These are phyloP conservation scores for Nemapogon koenigi DNA, from an alignment of 2,888 invertebrate species.

Conservation along the genomic window DNA sequence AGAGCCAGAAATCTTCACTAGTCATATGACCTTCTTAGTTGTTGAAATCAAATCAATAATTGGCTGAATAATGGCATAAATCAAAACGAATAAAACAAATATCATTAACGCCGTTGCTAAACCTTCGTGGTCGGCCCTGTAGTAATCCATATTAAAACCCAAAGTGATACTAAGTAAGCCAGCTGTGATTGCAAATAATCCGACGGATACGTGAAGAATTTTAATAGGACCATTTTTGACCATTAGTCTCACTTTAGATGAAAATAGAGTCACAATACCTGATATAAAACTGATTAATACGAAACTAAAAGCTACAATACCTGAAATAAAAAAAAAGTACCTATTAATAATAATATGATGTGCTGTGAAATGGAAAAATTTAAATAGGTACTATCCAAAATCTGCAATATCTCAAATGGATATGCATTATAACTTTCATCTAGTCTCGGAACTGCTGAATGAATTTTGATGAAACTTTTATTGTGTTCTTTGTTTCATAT, in stretches of 20 bases:
- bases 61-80: conserved; percentile 43
- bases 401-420: no score
- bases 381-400: no score
- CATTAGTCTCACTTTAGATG: conserved; percentile 49
- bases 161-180: conserved; percentile 53
- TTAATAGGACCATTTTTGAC: conserved; percentile 54
- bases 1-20: conserved; percentile 28
- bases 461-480: no score
- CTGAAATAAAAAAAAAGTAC: conserved; percentile 33
- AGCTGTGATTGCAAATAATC: conserved; percentile 50
- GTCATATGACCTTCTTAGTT: conserved; percentile 40
- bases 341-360: no score
- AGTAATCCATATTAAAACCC: conserved; percentile 49
- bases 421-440: no score
- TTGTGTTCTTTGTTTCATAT: no score
- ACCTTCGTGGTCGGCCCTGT: conserved; percentile 28
- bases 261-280: conserved; percentile 57
- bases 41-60: conserved; percentile 38
- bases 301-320: conserved; percentile 56
- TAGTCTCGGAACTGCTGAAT: no score
- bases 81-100: conserved; percentile 34
- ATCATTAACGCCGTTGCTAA: conserved; percentile 39
- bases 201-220: conserved; percentile 58
- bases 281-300: conserved; percentile 45
- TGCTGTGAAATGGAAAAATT: not conserved